Base-by-base conservation (phyloP, 2,797 vertebrate genomes). In the Pangasius mekongensis region DNA sequence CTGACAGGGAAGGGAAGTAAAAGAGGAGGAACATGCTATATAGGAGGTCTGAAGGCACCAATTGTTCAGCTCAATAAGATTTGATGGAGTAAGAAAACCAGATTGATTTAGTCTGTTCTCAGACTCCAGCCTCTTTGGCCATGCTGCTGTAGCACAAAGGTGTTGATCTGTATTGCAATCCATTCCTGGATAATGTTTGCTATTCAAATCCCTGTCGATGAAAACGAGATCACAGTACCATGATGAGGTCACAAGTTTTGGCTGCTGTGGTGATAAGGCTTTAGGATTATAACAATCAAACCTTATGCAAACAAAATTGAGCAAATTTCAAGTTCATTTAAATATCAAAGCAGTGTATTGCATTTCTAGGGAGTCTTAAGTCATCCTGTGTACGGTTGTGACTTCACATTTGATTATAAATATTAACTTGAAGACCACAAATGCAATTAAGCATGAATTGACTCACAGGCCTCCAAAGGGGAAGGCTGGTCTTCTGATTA, bases 1-100 rank as follows among this genome's bases (percentile, higher is more conserved):
- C 81, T 91, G 91, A 93, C 90, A 92, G 92, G 91, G 80, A 91
- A 80, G 86, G 93, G 92, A 93, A 80, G 90, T 91, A 94, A 88
- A 88, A 60, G 87, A 90, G 62, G 36, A 52, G 47, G 73, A 86
- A 91, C 85, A 83, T 54, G 73, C 73, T 89, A 90, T 89, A 87
- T 83, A 88, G 92, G 86, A 90, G 91, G 91, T 89, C 89, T 87
- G 90, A 92, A 91, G 90, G 88, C 90, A 90, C 93, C 94, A 89
- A 91, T 90, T 91, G 89, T 89, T 89, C 71, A 90, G 90, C 88
- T 91, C 90, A 89, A 89, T 85, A 91, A 89, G 89, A 93, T 92
- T 87, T 93, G 92, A 88, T 81, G 88, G 86, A 87, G 49, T 66
- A 83, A 49, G 86, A 52, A 87, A 89, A 89, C 81, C 91, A 92